Base-by-base conservation (phyloP, 2,797 vertebrate genomes). In the Streptopelia turtur region DNA sequence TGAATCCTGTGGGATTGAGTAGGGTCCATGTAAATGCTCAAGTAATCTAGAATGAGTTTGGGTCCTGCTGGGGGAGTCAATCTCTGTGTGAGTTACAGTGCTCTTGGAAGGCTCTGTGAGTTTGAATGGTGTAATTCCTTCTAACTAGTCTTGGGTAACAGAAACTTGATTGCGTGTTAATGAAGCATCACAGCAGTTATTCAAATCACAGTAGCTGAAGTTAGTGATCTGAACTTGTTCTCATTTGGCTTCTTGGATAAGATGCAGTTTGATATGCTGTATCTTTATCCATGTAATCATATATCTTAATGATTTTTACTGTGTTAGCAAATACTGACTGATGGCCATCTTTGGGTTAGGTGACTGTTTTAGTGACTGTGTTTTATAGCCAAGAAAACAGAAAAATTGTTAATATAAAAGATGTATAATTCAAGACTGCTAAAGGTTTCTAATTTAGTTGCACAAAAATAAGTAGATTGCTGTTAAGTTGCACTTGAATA, bases 201-300 rank as follows among this genome's bases (percentile, higher is more conserved):
- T 86, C 47, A 64, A 77, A 43, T 18, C 7, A 4, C 20, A 23
- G 30, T 22, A 53, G 55, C 16, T 59, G 10, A 50, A 31, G 39
- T 45, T 83, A 41, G 17, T 33, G 28, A 37, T 61, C 6, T 41
- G 16, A 37, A 31, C 43, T 66, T 33, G 13, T 22, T 85, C 53
- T 37, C 20, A 23, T 28, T 55, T 49, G 55, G 31, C 28, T 41
- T 64, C 16, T 35, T 56, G 31, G 17, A 23, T 37, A 16, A 56
- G 49, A 18, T 59, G 21, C 14, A 41, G 16, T 11, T 35, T 52
- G 33, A 31, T 69, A 23, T 4, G 3, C 30, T 55, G 5, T n/a
- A 5, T 50, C 30, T 60, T 53, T 21, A 3, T 47, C 15, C 45
- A 0, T 23, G 17, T 47, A 23, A 20, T 64, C 10, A 2, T 5